Evolutionary conservation across 2,113 vertebrate genomes (phyloP).

Genomic region (Phasianus colchicus): DNA sequence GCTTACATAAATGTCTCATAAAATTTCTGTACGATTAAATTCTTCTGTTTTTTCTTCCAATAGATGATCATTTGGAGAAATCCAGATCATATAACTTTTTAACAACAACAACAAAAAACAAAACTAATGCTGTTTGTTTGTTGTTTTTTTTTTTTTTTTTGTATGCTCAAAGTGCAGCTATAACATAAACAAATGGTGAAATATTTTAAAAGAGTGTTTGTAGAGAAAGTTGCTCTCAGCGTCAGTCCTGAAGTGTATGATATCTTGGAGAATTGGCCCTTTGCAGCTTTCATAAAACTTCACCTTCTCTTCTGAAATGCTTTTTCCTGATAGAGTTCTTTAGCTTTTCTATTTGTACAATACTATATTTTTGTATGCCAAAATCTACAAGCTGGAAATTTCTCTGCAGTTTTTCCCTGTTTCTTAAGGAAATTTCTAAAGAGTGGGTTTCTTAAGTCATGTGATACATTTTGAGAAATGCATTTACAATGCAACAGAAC

Average conservation of each 20-base stretch:
- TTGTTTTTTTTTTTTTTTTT: not conserved
- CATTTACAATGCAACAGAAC: not conserved
- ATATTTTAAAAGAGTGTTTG: not conserved
- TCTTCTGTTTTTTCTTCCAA: not conserved
- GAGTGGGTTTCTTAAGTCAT: not conserved
- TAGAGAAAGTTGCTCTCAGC: not conserved
- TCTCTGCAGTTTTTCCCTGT: not conserved
- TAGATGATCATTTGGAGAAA: not conserved
- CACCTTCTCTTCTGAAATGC: not conserved
- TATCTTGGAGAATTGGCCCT: not conserved
- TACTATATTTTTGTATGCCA: not conserved
- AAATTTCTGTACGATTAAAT: not conserved
- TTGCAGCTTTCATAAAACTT: not conserved
- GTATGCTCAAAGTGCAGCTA: not conserved
- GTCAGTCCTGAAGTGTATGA: not conserved
- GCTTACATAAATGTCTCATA: not conserved
- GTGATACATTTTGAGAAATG: not conserved
- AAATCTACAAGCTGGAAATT: not conserved
- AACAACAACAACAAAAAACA: not conserved
- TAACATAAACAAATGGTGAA: not conserved
- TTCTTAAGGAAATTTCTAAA: not conserved
- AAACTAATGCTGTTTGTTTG: rapidly evolving
- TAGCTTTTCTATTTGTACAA: not conserved
- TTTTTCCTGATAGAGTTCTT: not conserved
- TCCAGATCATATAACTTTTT: not conserved